Evolutionary conservation across 2,888 invertebrate genomes (phyloP).

Genomic region (Dysmachus trigonus): DNA sequence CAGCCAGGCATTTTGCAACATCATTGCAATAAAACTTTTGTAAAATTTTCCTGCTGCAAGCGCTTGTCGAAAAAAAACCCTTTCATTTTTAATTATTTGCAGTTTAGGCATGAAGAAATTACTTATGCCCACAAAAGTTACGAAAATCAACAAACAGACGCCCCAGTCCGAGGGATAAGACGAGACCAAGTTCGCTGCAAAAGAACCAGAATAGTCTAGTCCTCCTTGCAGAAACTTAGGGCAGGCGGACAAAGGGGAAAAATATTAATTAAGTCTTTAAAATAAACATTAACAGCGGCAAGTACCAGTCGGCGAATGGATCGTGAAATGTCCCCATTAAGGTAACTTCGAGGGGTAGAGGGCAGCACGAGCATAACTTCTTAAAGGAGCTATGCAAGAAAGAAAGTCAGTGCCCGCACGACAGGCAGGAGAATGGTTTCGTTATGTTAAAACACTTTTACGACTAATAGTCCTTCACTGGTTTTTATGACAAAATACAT

Average conservation of each 20-base stretch:
- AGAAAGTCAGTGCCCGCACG: background rate
- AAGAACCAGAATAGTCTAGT: background rate
- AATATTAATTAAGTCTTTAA: conserved; percentile 39
- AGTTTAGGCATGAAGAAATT: background rate
- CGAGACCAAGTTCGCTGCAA: conserved; percentile 24
- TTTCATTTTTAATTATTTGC: conserved; percentile 23
- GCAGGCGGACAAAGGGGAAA: background rate
- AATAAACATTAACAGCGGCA: conserved; percentile 33
- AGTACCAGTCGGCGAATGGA: conserved; percentile 40
- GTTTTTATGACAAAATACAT: conserved; percentile 31
- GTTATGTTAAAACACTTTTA: conserved; percentile 2
- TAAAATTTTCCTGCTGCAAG: background rate
- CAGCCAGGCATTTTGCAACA: background rate
- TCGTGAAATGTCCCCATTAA: conserved; percentile 41
- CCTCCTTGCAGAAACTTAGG: background rate
- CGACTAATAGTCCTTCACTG: conserved; percentile 20
- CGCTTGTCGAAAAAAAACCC: background rate
- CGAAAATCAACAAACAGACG: background rate
- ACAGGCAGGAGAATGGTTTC: background rate
- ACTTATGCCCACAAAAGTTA: background rate
- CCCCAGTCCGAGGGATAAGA: background rate
- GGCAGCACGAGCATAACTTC: background rate
- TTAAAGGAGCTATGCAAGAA: conserved; percentile 21
- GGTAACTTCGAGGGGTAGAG: background rate
- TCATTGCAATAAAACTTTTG: background rate